phyloP scores from a whole-genome alignment of 2,888 invertebrate genomes.

The Melieria omissa region DNA sequence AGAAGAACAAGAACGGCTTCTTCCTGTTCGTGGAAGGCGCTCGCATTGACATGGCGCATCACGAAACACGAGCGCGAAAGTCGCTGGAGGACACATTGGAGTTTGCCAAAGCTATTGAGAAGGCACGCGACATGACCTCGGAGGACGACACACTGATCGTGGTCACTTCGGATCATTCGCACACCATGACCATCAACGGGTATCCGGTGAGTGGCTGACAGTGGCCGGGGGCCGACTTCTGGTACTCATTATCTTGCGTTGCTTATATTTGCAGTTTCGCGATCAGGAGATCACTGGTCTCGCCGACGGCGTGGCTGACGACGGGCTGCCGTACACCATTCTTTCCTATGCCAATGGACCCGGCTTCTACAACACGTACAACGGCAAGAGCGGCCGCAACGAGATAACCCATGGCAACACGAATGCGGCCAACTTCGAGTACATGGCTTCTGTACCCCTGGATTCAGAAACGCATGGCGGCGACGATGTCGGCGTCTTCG shows the following conservation, averaged over 20 bases:
- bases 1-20: slow-evolving; percentile 73
- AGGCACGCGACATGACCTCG: slow-evolving; percentile 73
- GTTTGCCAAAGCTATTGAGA: slow-evolving; percentile 77
- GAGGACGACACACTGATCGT: slow-evolving; percentile 82
- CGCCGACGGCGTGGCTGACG: slow-evolving; percentile 69
- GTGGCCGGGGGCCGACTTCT: not conserved
- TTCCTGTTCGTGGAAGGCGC: slow-evolving; percentile 80
- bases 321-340: slow-evolving; percentile 74
- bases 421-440: slow-evolving; percentile 60
- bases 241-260: not conserved
- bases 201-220: slow-evolving; percentile 72
- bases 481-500: slow-evolving; percentile 84
- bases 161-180: slow-evolving; percentile 85
- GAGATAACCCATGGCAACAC: slow-evolving; percentile 50
- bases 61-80: slow-evolving; percentile 74
- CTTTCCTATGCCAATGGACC: slow-evolving; percentile 83
- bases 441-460: slow-evolving; percentile 74
- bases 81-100: slow-evolving; percentile 86
- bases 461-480: slow-evolving; percentile 78
- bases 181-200: slow-evolving; percentile 81
- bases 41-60: slow-evolving; percentile 69
- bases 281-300: slow-evolving; percentile 71
- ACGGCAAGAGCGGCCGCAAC: slow-evolving; percentile 51
- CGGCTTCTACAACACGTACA: slow-evolving; percentile 69
- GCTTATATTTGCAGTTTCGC: slow-evolving; percentile 59